phyloP scores from a whole-genome alignment of 2,113 vertebrate species.

The Pyrgilauda ruficollis region DNA sequence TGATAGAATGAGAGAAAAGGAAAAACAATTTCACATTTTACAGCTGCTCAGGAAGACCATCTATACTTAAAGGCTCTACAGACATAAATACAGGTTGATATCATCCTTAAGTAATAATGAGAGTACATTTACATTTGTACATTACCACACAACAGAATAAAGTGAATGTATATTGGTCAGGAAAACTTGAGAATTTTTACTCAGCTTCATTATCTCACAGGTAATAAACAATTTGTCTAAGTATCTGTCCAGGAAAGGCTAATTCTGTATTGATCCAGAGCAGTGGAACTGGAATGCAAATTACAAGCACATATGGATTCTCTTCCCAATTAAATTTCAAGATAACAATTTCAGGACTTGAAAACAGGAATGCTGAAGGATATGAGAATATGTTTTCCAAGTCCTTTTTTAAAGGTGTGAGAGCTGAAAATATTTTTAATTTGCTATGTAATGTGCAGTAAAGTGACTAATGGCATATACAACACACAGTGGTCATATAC shows the following conservation, averaged over 20 bases:
- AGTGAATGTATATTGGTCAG: not conserved
- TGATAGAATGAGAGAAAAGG: not conserved
- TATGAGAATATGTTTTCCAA: not conserved
- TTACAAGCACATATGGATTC: not conserved
- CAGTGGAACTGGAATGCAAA: not conserved
- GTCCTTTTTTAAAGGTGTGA: not conserved
- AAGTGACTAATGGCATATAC: not conserved
- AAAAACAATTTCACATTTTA: not conserved
- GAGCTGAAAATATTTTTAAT: not conserved
- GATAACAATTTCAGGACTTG: not conserved
- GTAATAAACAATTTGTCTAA: not conserved
- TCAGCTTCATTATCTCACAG: not conserved
- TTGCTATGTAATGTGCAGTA: not conserved
- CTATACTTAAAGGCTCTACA: not conserved
- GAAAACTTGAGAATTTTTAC: not conserved
- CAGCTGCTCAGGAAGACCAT: not conserved
- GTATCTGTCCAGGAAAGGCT: not conserved
- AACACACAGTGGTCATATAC: not conserved
- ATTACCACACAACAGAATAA: not conserved
- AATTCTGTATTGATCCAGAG: not conserved
- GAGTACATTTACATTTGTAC: not conserved
- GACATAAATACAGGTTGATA: not conserved
- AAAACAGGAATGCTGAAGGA: not conserved
- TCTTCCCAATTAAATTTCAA: not conserved
- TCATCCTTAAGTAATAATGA: not conserved